Conservation (phyloP, 2,888 invertebrate species). For the Microdon myrmicae region DNA sequence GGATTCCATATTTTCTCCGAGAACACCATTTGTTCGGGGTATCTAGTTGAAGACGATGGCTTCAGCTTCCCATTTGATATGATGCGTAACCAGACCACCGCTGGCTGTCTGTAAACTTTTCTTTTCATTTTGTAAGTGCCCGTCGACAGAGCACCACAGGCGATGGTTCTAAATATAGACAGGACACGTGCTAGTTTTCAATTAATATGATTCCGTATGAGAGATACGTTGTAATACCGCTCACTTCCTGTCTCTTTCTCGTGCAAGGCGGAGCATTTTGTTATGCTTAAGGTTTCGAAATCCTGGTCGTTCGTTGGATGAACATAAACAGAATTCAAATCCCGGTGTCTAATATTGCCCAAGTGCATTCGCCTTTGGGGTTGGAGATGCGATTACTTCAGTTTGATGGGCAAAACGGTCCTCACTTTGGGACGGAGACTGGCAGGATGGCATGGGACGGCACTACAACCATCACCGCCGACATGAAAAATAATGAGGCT, state of each 20-base stretch:
- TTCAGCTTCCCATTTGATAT: conserved; percentile 32
- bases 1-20: conserved; percentile 11
- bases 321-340: conserved; percentile 43
- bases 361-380: conserved; percentile 28
- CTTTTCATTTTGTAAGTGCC: neutral
- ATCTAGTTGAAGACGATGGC: conserved; percentile 9
- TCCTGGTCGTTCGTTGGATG: conserved; percentile 33
- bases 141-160: conserved; percentile 7
- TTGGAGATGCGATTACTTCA: conserved; percentile 12
- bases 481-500: conserved; percentile 50
- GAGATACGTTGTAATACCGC: conserved; percentile 46
- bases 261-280: conserved; percentile 41
- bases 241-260: no score
- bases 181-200: conserved; percentile 51
- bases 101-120: conserved; percentile 24
- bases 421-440: conserved; percentile 20
- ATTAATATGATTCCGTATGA: conserved; percentile 48
- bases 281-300: conserved; percentile 50
- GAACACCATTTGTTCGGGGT: conserved; percentile 2
- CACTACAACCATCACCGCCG: conserved; percentile 17
- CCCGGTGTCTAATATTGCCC: conserved; percentile 36
- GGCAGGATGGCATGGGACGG: no score
- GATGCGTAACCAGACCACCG: conserved; percentile 41
- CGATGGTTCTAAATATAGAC: conserved; percentile 39
- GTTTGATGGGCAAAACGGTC: conserved; percentile 37